Percentiles rank a stretch among this genome's conserved stretches.
Evolutionary conservation across 2,888 invertebrate genomes (phyloP).

Genomic region (Dryadula phaetusa): DNA sequence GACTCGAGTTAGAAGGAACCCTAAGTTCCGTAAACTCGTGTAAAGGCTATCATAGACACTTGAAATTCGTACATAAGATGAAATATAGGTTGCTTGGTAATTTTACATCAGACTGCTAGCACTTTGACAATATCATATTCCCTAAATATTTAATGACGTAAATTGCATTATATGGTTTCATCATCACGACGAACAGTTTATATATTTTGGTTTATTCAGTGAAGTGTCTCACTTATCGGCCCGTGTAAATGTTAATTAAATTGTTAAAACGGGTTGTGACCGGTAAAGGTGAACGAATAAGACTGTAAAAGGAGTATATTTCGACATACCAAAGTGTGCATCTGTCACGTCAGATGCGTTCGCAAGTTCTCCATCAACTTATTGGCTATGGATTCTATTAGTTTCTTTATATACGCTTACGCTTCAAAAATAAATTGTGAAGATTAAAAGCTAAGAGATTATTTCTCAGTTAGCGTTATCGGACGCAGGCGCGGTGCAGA

Average conservation of each 20-base stretch:
- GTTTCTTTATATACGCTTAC: constrained; percentile 4
- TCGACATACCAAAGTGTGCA: too few species aligned
- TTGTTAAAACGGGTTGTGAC: too few species aligned
- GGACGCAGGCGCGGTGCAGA: not conserved
- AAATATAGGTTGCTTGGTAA: constrained; percentile 4
- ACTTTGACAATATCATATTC: not conserved
- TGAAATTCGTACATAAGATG: not conserved
- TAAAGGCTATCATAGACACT: too few species aligned
- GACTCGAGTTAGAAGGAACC: too few species aligned
- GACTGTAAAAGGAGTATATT: not conserved
- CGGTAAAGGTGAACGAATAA: too few species aligned
- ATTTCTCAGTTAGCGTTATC: not conserved
- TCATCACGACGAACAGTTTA: not conserved
- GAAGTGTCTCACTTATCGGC: too few species aligned
- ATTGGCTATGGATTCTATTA: constrained; percentile 28
- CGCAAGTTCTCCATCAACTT: constrained; percentile 19
- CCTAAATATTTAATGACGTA: not conserved
- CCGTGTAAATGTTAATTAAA: too few species aligned
- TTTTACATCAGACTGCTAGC: constrained; percentile 1
- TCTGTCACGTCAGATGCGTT: constrained; percentile 2
- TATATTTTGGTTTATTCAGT: too few species aligned
- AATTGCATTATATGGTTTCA: not conserved
- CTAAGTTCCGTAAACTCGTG: too few species aligned
- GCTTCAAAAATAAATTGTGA: constrained; percentile 24
- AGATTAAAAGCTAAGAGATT: constrained; percentile 24